Evolutionary conservation across 1,140 invertebrate species (phyloP), one percentile per base, ranked within the genome.

Genomic region (Zaprionus taronus): DNA sequence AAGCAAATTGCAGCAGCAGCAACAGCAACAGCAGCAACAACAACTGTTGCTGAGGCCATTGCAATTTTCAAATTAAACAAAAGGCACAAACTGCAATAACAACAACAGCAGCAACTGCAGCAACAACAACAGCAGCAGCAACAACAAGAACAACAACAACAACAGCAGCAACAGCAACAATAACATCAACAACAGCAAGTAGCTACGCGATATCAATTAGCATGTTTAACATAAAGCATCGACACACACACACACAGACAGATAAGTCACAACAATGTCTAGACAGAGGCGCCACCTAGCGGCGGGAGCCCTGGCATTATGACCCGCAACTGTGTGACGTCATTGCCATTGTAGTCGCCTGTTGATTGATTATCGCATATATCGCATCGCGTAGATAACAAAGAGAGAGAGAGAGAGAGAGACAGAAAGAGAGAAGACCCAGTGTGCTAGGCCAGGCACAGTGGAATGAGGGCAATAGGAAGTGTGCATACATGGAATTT

Each of bases 41-140:
- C 22, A 57, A 22, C 53, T 69, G 56, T 57, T 72, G 71, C 71
- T 73, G 77, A 80, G 83, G 80, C 83, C 81, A 83, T 76, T 79
- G 85, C 84, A 89, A 90, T 89, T 89, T 90, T 84, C 84, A 74
- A 87, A 87, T 87, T 87, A 84, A 69, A 89, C 56, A 81, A 79
- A 63, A 62, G 51, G n/a, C 67, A 70, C 49, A 51, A 74, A 41
- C 47, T 49, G 66, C 28, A 64, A 38, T 47, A 34, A 24, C 31
- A 64, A 63, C 55, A 57, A 89, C 56, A 81, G 76, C 49, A 61
- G 68, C 7, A 62, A 64, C 34, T 77, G 62, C 15, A 63, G 49
- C 44, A 53, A 56, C 49, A 57, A 89, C 56, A 81, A 79, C 49
- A 61, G 68, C 7, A 62, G 62, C 34, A 80, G 62, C 15, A 63